phyloP scores from a whole-genome alignment of 2,113 vertebrate species.

The Istiophorus platypterus region DNA sequence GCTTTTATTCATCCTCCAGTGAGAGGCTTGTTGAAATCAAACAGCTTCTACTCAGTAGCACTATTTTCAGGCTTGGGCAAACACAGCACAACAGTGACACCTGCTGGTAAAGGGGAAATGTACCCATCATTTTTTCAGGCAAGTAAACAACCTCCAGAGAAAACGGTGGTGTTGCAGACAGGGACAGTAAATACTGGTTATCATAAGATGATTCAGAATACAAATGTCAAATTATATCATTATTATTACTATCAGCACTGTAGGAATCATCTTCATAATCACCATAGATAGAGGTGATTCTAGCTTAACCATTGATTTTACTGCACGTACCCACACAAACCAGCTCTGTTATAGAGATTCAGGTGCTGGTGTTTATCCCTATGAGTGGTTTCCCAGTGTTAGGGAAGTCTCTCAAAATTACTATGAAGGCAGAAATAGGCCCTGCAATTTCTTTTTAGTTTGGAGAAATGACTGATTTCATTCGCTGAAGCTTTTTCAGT shows the following conservation, averaged over 20 bases:
- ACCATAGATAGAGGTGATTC: conserved; percentile 7
- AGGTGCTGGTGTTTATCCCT: background rate
- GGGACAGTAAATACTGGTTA: conserved; percentile 25
- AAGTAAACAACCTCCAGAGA: conserved; percentile 72
- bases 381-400: background rate
- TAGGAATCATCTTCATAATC: conserved; percentile 16
- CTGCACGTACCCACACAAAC: background rate
- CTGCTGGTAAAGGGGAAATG: conserved; percentile 78
- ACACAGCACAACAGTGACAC: conserved; percentile 84
- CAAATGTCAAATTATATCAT: conserved; percentile 2
- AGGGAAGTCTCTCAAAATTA: background rate
- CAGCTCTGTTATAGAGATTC: background rate
- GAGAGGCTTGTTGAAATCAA: conserved; percentile 50
- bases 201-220: background rate
- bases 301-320: background rate
- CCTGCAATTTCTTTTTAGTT: background rate
- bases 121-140: background rate
- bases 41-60: conserved; percentile 17
- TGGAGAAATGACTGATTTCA: background rate
- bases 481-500: background rate
- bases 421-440: background rate
- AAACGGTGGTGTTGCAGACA: conserved; percentile 47
- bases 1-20: conserved; percentile 41
- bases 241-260: conserved; percentile 13
- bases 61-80: conserved; percentile 32